Conservation (phyloP, 2,113 vertebrate species). For the Dicaeum eximium region DNA sequence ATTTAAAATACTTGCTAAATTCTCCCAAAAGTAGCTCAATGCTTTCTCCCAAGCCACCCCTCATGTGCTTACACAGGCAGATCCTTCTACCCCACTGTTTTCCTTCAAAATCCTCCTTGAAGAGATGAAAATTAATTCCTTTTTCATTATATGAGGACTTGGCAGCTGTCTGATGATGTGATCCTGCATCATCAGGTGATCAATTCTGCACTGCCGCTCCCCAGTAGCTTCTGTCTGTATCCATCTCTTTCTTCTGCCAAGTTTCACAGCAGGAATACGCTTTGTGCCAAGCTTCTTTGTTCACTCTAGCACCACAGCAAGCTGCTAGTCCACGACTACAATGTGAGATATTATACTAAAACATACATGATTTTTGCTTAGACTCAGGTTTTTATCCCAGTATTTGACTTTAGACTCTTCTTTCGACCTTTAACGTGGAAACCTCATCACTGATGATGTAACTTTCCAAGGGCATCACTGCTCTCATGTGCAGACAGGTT, state of each 20-base stretch:
- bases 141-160: neutral
- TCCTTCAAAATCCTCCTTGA: neutral
- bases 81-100: neutral
- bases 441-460: neutral
- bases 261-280: neutral
- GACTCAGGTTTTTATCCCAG: neutral
- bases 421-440: neutral
- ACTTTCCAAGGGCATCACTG: neutral
- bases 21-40: neutral
- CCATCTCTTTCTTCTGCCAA: neutral
- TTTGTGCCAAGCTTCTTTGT: neutral
- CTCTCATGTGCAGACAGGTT: neutral
- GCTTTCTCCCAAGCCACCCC: neutral
- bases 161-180: neutral
- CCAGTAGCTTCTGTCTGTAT: rapidly evolving
- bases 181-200: neutral
- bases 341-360: neutral
- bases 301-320: neutral
- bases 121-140: neutral
- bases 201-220: rapidly evolving
- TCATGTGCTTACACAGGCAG: neutral
- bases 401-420: neutral
- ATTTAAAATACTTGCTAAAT: neutral
- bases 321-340: neutral
- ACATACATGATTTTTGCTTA: neutral